Conservation (phyloP, 2,888 invertebrate genomes). For the Cheilosia soror region DNA sequence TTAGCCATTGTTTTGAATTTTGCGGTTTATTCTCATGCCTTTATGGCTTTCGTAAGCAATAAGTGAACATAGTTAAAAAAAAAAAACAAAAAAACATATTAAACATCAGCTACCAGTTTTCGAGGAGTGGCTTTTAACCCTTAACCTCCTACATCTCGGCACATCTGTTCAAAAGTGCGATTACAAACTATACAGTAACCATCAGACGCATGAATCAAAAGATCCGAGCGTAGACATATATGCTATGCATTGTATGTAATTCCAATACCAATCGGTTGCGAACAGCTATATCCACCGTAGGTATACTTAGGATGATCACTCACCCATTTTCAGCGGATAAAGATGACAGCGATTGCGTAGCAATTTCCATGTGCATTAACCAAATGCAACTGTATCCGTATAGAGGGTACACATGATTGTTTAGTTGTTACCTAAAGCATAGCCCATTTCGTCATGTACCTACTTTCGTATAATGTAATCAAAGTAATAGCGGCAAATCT, state of each 20-base stretch:
- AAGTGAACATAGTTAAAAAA: neutral
- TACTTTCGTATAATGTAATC: conserved; percentile 48
- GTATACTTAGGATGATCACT: conserved; percentile 67
- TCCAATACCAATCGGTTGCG: conserved; percentile 56
- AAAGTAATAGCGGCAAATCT: conserved; percentile 69
- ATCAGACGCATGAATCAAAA: neutral
- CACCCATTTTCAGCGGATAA: conserved; percentile 65
- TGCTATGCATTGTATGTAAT: neutral
- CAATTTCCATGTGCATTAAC: conserved; percentile 66
- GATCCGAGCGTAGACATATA: neutral
- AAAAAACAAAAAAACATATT: neutral
- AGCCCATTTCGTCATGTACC: conserved; percentile 48
- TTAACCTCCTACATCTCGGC: conserved; percentile 6
- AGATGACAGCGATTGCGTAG: conserved; percentile 60
- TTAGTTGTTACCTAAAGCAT: conserved; percentile 34
- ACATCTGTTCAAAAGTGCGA: neutral
- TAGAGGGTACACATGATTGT: too few relatives aligned
- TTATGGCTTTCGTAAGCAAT: neutral
- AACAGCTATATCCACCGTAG: conserved; percentile 23
- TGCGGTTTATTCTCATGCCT: neutral
- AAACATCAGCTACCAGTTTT: neutral
- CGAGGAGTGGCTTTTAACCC: conserved; percentile 4
- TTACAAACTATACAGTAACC: too few relatives aligned
- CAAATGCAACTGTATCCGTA: conserved; percentile 47
- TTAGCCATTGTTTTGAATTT: conserved; percentile 3